These are phyloP conservation scores for Emmelina monodactyla DNA, from an alignment of 2,888 invertebrate genomes.

Conservation along the genomic window DNA sequence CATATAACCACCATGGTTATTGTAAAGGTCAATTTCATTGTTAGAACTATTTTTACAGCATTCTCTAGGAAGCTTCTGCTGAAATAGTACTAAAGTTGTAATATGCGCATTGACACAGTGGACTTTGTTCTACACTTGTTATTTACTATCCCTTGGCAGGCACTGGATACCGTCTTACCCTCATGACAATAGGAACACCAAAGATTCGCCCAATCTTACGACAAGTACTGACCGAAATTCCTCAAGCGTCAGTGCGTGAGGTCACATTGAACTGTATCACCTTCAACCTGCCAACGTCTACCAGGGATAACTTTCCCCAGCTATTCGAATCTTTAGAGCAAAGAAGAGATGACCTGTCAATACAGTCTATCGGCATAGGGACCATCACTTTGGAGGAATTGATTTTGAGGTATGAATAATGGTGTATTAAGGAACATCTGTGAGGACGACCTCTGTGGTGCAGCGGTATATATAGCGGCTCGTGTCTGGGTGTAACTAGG, in stretches of 20 bases:
- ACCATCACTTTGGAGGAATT: slow-evolving; percentile 94
- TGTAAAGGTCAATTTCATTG: too few relatives aligned
- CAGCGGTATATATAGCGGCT: too few relatives aligned
- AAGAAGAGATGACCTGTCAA: slow-evolving; percentile 65
- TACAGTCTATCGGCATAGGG: slow-evolving; percentile 81
- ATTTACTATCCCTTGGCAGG: too few relatives aligned
- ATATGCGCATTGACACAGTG: too few relatives aligned
- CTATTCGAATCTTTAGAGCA: slow-evolving; percentile 71
- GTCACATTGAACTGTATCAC: slow-evolving; percentile 27
- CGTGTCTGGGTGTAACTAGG: too few relatives aligned
- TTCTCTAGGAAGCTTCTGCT: too few relatives aligned
- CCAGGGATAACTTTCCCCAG: slow-evolving; percentile 61
- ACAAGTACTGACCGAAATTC: slow-evolving; percentile 23
- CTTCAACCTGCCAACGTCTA: slow-evolving; percentile 49
- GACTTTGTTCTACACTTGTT: too few relatives aligned
- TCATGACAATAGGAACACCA: slow-evolving; percentile 48
- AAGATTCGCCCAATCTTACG: slow-evolving; percentile 23
- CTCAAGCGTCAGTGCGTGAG: slow-evolving; percentile 29
- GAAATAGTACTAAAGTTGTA: too few relatives aligned
- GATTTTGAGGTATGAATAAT: slow-evolving; percentile 81
- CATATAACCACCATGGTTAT: too few relatives aligned
- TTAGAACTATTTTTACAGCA: too few relatives aligned
- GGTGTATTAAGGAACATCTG: too few relatives aligned
- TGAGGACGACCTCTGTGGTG: too few relatives aligned
- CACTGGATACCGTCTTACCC: slow-evolving; percentile 74